phyloP scores from a whole-genome alignment of 2,797 vertebrate species.

The Etheostoma nigrum region DNA sequence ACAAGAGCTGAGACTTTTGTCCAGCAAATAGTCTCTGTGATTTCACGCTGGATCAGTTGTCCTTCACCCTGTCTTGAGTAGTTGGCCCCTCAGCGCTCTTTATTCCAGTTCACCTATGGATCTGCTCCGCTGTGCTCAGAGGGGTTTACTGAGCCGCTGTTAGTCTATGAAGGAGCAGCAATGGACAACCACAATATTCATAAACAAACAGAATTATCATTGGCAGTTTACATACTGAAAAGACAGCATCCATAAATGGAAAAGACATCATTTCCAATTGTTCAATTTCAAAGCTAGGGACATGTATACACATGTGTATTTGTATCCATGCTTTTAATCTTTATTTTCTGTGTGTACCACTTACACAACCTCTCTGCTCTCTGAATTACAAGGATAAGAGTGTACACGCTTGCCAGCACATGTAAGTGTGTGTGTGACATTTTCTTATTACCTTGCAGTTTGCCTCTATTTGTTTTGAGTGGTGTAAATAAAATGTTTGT shows the following conservation, averaged over 20 bases:
- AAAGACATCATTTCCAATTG: background rate
- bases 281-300: background rate
- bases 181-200: background rate
- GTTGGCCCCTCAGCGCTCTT: background rate
- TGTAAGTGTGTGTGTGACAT: conserved; percentile 23
- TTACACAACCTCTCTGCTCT: background rate
- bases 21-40: too few species aligned
- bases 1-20: too few species aligned
- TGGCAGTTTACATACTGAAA: background rate
- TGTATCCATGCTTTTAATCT: conserved; percentile 5
- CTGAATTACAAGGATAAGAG: conserved; percentile 1
- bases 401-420: conserved; percentile 16
- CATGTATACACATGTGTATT: background rate
- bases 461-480: conserved; percentile 28
- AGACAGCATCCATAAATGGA: background rate
- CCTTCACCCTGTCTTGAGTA: background rate
- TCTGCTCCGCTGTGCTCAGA: background rate
- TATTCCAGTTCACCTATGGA: background rate
- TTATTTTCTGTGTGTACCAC: background rate
- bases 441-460: conserved; percentile 32
- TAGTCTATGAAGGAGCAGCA: background rate
- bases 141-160: background rate
- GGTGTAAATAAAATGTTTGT: conserved; percentile 49
- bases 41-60: background rate
- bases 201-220: background rate